A percentile compares a stretch with the other conserved stretches of the same genome.
Evolutionary conservation across 2,113 vertebrate species (phyloP).

Genomic region (Tupaia tana): DNA sequence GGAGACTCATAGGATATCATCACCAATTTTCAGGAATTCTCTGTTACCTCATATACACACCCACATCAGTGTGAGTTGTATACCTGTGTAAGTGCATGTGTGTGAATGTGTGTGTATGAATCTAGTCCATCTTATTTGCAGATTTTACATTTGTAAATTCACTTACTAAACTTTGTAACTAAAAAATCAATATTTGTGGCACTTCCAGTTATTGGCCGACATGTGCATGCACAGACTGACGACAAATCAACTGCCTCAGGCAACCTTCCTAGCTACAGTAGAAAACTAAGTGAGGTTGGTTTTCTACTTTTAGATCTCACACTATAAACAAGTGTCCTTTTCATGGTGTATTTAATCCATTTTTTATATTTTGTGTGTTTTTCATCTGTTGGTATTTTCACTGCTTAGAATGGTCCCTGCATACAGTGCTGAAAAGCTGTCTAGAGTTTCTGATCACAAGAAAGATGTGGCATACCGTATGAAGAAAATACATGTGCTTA

Average conservation of each 20-base stretch:
- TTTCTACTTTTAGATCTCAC: not conserved
- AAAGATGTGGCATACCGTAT: not conserved
- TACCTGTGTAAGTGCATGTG: not conserved
- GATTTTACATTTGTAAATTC: not conserved
- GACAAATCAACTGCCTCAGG: too few relatives aligned
- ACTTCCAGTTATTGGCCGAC: not conserved
- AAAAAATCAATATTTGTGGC: too few relatives aligned
- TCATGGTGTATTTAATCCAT: not conserved
- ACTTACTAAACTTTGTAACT: not conserved
- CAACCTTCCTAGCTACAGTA: not conserved
- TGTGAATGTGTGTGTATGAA: too few relatives aligned
- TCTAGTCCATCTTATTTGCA: not conserved
- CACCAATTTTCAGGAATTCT: not conserved
- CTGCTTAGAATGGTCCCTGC: not conserved
- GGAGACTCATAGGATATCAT: too few relatives aligned
- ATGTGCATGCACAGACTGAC: too few relatives aligned
- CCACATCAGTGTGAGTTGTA: not conserved
- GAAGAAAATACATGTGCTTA: not conserved
- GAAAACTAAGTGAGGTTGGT: not conserved
- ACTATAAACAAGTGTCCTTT: not conserved
- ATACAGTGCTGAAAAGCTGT: not conserved
- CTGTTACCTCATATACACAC: not conserved
- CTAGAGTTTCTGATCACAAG: not conserved
- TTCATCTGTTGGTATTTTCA: not conserved
- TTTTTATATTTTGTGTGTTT: not conserved